phyloP scores from a whole-genome alignment of 1,140 invertebrate species.

The Melanaphis sacchari region DNA sequence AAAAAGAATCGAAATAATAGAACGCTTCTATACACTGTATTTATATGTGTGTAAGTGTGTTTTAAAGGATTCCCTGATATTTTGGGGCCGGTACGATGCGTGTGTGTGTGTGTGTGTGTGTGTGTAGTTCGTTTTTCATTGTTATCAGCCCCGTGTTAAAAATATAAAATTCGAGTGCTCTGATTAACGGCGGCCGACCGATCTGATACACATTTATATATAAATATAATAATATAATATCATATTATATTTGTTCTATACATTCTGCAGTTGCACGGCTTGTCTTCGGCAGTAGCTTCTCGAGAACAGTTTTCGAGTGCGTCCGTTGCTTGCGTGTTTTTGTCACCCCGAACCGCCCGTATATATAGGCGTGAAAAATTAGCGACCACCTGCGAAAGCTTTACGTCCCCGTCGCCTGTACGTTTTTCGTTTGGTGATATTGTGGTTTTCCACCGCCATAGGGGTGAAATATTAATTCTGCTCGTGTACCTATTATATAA shows the following conservation, averaged over 20 bases:
- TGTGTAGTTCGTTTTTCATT: conserved; percentile 12
- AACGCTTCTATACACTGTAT: conserved; percentile 25
- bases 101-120: neutral
- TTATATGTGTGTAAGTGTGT: neutral
- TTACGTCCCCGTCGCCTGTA: neutral
- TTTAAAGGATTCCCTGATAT: conserved; percentile 46
- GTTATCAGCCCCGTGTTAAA: conserved; percentile 39
- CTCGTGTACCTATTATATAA: neutral
- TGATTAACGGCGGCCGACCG: conserved; percentile 41
- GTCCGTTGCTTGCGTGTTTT: neutral
- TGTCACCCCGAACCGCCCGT: neutral
- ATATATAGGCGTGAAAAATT: neutral
- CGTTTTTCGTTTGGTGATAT: neutral
- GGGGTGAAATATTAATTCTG: conserved; percentile 54
- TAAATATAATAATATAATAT: neutral
- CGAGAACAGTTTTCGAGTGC: neutral
- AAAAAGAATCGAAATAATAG: conserved; percentile 48
- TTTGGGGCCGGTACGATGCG: neutral
- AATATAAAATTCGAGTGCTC: conserved; percentile 41
- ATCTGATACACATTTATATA: neutral
- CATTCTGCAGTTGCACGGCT: neutral
- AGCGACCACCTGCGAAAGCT: conserved; percentile 49
- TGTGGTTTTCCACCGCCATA: neutral
- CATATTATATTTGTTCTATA: neutral
- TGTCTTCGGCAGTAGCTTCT: neutral